phyloP scores from a whole-genome alignment of 2,888 invertebrate species.

The Anticlea derivata region DNA sequence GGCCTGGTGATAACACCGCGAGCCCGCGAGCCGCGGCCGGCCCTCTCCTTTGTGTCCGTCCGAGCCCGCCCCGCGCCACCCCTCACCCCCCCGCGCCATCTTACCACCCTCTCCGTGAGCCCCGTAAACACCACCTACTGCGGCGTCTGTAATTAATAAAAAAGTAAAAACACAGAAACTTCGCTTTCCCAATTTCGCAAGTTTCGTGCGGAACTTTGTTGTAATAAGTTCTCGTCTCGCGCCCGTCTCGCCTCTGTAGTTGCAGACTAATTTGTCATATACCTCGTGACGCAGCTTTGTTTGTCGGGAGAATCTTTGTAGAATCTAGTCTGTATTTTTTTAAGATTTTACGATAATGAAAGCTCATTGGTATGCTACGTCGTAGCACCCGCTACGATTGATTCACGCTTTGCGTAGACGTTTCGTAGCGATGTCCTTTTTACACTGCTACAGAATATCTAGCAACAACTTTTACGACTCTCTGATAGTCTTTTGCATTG shows the following conservation, averaged over 20 bases:
- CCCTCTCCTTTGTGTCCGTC: conserved; percentile 83
- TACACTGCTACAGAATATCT: background rate
- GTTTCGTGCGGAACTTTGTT: conserved; percentile 58
- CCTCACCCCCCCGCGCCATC: conserved; percentile 52
- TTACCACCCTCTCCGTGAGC: conserved; percentile 52
- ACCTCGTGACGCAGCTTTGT: conserved; percentile 27
- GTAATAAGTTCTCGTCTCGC: conserved; percentile 51
- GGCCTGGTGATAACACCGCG: conserved; percentile 76
- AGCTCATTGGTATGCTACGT: conserved; percentile 48
- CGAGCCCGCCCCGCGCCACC: conserved; percentile 58
- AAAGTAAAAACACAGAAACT: conserved; percentile 34
- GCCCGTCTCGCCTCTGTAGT: conserved; percentile 55
- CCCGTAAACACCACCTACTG: conserved; percentile 66
- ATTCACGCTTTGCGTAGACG: conserved; percentile 40
- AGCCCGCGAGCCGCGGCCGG: conserved; percentile 74
- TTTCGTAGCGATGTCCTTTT: conserved; percentile 43
- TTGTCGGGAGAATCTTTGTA: background rate
- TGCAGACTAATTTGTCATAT: conserved; percentile 49
- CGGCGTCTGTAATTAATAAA: conserved; percentile 50
- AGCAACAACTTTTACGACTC: background rate
- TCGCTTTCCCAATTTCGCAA: conserved; percentile 41
- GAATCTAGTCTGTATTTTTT: conserved; percentile 13
- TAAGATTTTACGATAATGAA: conserved; percentile 8
- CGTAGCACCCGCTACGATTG: conserved; percentile 52
- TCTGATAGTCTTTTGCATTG: background rate